These are phyloP conservation scores for Bursaphelenchus mucronatus DNA, from an alignment of 1,140 invertebrate genomes.

Conservation along the genomic window DNA sequence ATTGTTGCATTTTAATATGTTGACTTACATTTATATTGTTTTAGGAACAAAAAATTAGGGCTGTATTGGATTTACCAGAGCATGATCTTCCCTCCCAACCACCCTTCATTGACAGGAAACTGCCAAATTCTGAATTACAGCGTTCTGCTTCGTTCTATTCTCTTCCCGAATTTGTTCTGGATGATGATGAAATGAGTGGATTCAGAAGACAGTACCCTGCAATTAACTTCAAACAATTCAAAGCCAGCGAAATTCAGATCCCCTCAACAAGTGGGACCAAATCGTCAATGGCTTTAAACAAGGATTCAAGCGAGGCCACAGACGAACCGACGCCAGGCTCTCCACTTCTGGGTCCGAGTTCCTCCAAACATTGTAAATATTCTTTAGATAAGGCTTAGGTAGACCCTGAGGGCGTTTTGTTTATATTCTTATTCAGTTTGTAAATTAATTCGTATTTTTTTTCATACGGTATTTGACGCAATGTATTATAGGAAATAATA, in stretches of 20 bases:
- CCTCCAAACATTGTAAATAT: too few relatives aligned
- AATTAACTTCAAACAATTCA: conserved; percentile 4
- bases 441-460: too few relatives aligned
- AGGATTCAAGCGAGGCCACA: too few relatives aligned
- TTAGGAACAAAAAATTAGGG: conserved; percentile 54
- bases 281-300: too few relatives aligned
- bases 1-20: neutral
- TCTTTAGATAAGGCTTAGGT: too few relatives aligned
- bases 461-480: too few relatives aligned
- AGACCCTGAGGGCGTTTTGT: too few relatives aligned
- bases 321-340: too few relatives aligned
- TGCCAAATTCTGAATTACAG: conserved; percentile 18
- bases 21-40: conserved; percentile 25
- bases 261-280: neutral
- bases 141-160: conserved; percentile 56
- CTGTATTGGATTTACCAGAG: conserved; percentile 40
- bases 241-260: neutral
- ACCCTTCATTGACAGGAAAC: neutral
- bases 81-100: neutral
- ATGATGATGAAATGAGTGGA: conserved; percentile 36
- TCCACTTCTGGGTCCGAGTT: too few relatives aligned
- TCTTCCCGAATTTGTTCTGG: conserved; percentile 52
- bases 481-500: neutral
- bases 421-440: too few relatives aligned
- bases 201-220: neutral